Evolutionary conservation across 2,888 invertebrate genomes (phyloP).

Genomic region (Tricholauxania praeusta): DNA sequence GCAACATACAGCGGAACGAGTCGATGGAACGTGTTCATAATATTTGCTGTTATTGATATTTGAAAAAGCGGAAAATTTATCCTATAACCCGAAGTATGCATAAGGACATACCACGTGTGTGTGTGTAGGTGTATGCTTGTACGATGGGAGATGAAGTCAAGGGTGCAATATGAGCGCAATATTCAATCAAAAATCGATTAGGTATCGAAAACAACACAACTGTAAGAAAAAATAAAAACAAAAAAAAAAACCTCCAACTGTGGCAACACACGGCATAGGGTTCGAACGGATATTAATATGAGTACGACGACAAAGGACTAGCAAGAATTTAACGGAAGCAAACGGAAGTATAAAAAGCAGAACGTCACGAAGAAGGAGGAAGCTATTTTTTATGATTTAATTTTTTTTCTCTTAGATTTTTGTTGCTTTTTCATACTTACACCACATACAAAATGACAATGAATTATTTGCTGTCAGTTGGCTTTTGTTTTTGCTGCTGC

Average conservation of each 20-base stretch:
- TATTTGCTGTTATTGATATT: conserved; percentile 67
- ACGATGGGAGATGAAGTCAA: conserved; percentile 29
- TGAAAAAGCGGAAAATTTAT: conserved; percentile 67
- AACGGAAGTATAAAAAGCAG: background rate
- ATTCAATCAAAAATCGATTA: conserved; percentile 69
- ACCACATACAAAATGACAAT: conserved; percentile 55
- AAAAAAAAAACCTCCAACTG: background rate
- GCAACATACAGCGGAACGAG: conserved; percentile 44
- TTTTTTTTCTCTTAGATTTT: conserved; percentile 9
- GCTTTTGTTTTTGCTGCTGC: conserved; percentile 35
- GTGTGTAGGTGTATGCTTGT: conserved; percentile 21
- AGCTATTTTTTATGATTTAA: conserved; percentile 5
- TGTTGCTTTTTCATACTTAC: conserved; percentile 7
- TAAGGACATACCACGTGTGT: conserved; percentile 44
- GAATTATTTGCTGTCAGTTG: conserved; percentile 59
- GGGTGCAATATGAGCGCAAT: conserved; percentile 56
- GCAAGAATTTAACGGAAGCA: conserved; percentile 1
- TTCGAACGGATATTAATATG: conserved; percentile 29
- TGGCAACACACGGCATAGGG: conserved; percentile 14
- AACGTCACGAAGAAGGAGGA: background rate
- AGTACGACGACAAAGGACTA: conserved; percentile 26
- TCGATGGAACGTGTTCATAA: conserved; percentile 65
- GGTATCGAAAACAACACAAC: conserved; percentile 47
- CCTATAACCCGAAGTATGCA: conserved; percentile 51
- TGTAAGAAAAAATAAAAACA: background rate